A percentile compares a stretch with the other conserved stretches of the same genome.
phyloP scores from a whole-genome alignment of 1,140 invertebrate species.

The Bombus superbus region DNA sequence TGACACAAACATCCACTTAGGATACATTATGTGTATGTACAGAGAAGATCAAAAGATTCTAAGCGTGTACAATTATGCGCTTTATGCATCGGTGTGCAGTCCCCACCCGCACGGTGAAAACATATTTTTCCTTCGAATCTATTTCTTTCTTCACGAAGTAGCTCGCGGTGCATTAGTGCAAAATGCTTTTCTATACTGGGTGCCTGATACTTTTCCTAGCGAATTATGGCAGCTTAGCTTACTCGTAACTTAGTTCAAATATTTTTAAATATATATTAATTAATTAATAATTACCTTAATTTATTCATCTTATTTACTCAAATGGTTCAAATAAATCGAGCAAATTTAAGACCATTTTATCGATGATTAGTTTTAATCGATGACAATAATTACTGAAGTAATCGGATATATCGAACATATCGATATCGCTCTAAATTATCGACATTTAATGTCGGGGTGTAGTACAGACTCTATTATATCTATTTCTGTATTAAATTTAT shows the following conservation, averaged over 20 bases:
- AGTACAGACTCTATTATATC: too few species aligned
- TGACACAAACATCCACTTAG: constrained; percentile 50
- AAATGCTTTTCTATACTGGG: background rate
- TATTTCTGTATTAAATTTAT: background rate
- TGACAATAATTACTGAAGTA: background rate
- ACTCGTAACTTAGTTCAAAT: background rate
- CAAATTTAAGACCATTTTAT: background rate
- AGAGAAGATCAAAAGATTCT: constrained; percentile 58
- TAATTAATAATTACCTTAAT: too few species aligned
- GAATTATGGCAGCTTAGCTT: background rate
- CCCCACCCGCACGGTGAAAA: constrained; percentile 47
- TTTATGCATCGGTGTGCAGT: constrained; percentile 56
- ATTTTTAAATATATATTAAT: background rate
- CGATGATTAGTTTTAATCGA: background rate
- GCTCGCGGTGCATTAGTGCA: background rate
- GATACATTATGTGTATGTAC: constrained; percentile 41
- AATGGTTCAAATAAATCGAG: background rate
- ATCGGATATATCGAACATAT: background rate
- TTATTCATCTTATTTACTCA: background rate
- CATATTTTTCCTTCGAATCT: constrained; percentile 42
- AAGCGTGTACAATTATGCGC: constrained; percentile 52
- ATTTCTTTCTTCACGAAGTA: constrained; percentile 16
- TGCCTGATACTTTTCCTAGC: background rate
- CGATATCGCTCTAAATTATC: background rate
- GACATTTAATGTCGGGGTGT: too few species aligned